These are phyloP conservation scores for Ctenochaetus hawaiiensis DNA, from an alignment of 2,797 vertebrate species.

Conservation along the genomic window DNA sequence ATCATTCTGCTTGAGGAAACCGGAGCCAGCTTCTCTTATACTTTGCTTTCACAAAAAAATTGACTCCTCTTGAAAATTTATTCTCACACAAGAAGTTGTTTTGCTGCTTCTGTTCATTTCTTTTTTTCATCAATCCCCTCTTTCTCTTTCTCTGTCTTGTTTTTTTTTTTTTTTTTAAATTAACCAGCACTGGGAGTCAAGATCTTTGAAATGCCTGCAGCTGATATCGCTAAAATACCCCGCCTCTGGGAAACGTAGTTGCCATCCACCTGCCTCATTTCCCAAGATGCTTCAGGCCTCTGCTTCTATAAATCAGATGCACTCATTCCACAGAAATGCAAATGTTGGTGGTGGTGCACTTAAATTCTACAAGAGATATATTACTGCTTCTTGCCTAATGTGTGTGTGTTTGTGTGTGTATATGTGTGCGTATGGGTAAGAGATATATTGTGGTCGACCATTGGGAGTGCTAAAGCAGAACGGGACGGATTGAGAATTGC, in stretches of 20 bases:
- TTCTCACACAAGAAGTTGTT: conserved; percentile 44
- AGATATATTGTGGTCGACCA: conserved; percentile 72
- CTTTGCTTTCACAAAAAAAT: conserved; percentile 10
- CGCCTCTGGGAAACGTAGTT: conserved; percentile 77
- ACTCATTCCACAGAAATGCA: conserved; percentile 81
- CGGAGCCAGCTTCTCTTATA: conserved; percentile 14
- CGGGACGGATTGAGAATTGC: conserved; percentile 79
- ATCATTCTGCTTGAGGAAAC: conserved; percentile 39
- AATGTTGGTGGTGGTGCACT: conserved; percentile 80
- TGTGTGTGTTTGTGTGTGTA: conserved; percentile 16
- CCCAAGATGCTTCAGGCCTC: conserved; percentile 74
- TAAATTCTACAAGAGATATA: conserved; percentile 81
- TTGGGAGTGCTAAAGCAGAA: conserved; percentile 79
- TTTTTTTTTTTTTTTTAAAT: conserved; percentile 46
- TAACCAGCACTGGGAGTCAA: conserved; percentile 60
- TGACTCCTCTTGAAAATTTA: conserved; percentile 34
- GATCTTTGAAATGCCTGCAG: conserved; percentile 65
- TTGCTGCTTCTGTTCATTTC: conserved; percentile 37
- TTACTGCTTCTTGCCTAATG: conserved; percentile 60
- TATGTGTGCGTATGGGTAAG: conserved; percentile 28
- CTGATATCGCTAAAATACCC: conserved; percentile 71
- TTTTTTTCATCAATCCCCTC: background rate
- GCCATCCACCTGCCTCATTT: conserved; percentile 76
- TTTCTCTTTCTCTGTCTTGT: conserved; percentile 37
- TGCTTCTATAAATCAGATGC: conserved; percentile 81